These are phyloP conservation scores for Drosophila anomalipes DNA, from an alignment of 2,888 invertebrate species.

Conservation along the genomic window DNA sequence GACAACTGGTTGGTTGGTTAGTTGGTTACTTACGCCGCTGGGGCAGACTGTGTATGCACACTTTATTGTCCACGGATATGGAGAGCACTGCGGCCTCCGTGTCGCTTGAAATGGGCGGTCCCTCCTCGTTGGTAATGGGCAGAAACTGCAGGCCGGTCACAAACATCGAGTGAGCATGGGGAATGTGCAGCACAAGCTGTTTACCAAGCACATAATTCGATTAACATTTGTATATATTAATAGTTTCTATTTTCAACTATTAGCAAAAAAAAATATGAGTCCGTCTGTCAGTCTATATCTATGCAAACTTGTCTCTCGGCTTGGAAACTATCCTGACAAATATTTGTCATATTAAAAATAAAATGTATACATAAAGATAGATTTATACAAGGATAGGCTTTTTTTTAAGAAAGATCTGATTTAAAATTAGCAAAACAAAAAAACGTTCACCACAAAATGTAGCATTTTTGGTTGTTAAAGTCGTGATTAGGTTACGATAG, in stretches of 20 bases:
- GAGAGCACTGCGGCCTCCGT: conserved; percentile 95
- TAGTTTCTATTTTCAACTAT: too few species aligned
- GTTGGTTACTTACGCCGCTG: conserved; percentile 89
- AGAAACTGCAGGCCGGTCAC: conserved; percentile 98
- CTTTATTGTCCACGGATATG: conserved; percentile 97
- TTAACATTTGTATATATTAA: background rate
- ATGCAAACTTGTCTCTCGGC: background rate
- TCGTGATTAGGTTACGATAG: background rate
- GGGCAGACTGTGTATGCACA: conserved; percentile 94
- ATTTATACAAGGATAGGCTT: background rate
- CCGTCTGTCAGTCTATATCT: background rate
- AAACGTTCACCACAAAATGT: background rate
- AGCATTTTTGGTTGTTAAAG: background rate
- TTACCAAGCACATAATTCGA: conserved; percentile 55
- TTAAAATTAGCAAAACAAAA: background rate
- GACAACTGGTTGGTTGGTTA: background rate
- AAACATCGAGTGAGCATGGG: conserved; percentile 97
- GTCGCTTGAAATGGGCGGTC: conserved; percentile 90
- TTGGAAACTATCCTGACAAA: background rate
- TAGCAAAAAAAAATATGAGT: background rate
- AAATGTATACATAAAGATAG: background rate
- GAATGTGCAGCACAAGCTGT: conserved; percentile 92
- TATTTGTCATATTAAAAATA: too few species aligned
- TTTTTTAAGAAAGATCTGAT: background rate
- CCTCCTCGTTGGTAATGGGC: conserved; percentile 89